Base-by-base conservation (phyloP, 2,888 invertebrate species). In the Chrysomela aeneicollis region DNA sequence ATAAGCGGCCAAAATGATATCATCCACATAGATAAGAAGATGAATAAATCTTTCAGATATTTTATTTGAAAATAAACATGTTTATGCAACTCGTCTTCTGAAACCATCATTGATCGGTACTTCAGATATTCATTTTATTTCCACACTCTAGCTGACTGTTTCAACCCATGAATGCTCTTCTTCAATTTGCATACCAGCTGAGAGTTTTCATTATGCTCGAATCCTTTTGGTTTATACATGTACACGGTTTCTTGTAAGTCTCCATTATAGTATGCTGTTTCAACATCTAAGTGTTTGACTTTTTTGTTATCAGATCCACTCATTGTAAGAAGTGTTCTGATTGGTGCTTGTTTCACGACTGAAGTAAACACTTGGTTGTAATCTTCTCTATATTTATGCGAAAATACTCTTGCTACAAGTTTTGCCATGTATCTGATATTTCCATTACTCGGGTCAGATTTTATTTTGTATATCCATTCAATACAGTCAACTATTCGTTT, bases 401-500 rank as follows among this genome's bases (percentile, higher is more conserved):
- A 47, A 63, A 61, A 72, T 15, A 71, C 68, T 32, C 57, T n/a
- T n/a, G n/a, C n/a, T n/a, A n/a, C n/a, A n/a, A n/a, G n/a, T n/a
- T n/a, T 64, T 18, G 67, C 67, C 10, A 9, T 35, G 22, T 47
- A 26, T 55, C 74, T 73, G 9, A 59, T 52, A n/a, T 67, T 52
- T 60, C 67, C 59, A 54, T 59, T 58, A 26, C 66, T 68, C 66
- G 59, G 63, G 37, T 73, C 63, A 21, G 6, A 12, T 60, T 76
- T 75, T 35, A 26, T 66, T 64, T 74, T 74, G 59, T 68, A 75
- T 9, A 77, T 74, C 76, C 74, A 77, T 57, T 76, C n/a, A n/a
- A n/a, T 75, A 65, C 74, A 35, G 5, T 10, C 32, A 35, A 35
- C 10, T 35, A 35, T 35, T 35, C 10, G 5, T 35, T 10, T 35